Evolutionary conservation across 2,113 vertebrate species (phyloP).

Genomic region (Laticauda laticaudata): DNA sequence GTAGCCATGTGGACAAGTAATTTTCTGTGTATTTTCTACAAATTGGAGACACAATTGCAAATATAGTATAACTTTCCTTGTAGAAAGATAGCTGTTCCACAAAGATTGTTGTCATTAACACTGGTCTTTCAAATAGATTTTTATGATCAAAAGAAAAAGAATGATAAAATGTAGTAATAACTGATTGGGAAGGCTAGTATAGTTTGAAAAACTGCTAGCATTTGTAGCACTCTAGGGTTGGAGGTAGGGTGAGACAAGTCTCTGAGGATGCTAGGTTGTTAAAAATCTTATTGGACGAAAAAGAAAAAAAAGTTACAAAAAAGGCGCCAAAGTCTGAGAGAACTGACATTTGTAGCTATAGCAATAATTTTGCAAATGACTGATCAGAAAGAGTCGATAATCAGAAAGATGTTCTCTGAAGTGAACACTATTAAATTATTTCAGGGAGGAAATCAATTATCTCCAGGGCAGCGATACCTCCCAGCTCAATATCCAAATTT

Average conservation of each 20-base stretch:
- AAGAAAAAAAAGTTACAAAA: conserved; percentile 38
- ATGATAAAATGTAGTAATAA: conserved; percentile 50
- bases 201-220: conserved; percentile 33
- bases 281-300: conserved; percentile 49
- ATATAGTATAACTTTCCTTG: conserved; percentile 28
- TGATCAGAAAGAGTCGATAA: conserved; percentile 65
- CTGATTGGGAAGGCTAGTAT: conserved; percentile 55
- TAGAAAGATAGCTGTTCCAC: conserved; percentile 33
- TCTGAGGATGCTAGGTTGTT: conserved; percentile 40
- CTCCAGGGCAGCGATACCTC: conserved; percentile 48
- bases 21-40: conserved; percentile 27
- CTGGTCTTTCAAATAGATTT: conserved; percentile 45
- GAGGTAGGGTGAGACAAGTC: background rate
- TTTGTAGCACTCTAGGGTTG: background rate
- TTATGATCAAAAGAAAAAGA: background rate
- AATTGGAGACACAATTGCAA: conserved; percentile 17
- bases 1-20: conserved; percentile 16
- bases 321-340: conserved; percentile 51
- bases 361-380: conserved; percentile 64
- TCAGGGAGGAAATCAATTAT: conserved; percentile 66
- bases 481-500: conserved; percentile 60
- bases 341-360: conserved; percentile 48
- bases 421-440: conserved; percentile 65
- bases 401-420: conserved; percentile 67
- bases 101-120: conserved; percentile 53